Percentiles rank a stretch among this genome's conserved stretches.
phyloP scores from a whole-genome alignment of 2,797 vertebrate species.

The Sebastes vulpes region DNA sequence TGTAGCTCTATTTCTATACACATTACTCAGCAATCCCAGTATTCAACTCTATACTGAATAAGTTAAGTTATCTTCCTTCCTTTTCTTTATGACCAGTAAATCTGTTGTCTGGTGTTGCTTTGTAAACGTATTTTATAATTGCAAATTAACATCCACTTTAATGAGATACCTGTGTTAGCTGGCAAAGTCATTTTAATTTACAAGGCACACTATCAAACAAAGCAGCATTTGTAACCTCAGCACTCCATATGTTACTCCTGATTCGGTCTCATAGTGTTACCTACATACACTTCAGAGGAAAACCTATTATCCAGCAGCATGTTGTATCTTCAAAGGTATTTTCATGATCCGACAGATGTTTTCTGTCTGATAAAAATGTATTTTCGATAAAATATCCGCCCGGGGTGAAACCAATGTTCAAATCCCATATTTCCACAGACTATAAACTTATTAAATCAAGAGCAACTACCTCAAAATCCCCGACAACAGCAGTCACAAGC shows the following conservation, averaged over 20 bases:
- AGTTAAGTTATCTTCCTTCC: neutral
- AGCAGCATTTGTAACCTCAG: neutral
- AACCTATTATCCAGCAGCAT: neutral
- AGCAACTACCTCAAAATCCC: neutral
- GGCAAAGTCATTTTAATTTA: neutral
- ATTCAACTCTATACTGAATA: neutral
- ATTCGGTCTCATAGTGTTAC: neutral
- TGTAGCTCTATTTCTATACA: neutral
- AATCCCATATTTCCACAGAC: neutral
- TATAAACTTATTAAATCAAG: neutral
- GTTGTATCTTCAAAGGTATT: slow-evolving; percentile 1
- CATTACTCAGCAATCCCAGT: neutral
- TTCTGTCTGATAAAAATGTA: neutral
- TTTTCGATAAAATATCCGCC: neutral
- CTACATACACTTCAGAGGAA: neutral
- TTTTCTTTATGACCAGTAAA: neutral
- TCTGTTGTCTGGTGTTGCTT: no score
- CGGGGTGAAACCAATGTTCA: neutral
- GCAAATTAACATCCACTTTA: neutral
- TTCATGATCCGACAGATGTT: neutral
- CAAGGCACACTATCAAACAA: neutral
- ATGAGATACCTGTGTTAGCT: neutral
- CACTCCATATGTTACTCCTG: neutral
- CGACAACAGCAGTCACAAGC: neutral
- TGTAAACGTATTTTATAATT: neutral